Base-by-base conservation (phyloP, 2,888 invertebrate genomes). In the Eutolmus rufibarbis region DNA sequence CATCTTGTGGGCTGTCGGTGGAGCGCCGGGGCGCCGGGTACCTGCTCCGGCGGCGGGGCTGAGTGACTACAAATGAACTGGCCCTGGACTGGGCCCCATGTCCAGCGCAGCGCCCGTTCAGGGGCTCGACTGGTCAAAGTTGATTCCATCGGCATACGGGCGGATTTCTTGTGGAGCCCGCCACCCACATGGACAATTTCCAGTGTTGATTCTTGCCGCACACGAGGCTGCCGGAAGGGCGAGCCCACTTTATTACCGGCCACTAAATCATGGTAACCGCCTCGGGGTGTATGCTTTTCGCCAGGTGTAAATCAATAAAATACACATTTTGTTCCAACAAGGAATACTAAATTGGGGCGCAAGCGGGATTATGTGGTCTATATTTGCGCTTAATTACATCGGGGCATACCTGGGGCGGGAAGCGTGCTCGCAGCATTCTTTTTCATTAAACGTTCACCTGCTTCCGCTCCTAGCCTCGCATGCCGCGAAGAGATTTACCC, bases 301-400 rank as follows among this genome's bases (percentile, higher is more conserved):
- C 85, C 57, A 85, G 85, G 85, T 85, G 85, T 85, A 85, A 85
- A 85, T 85, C 85, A 85, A 85, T 85, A 85, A 74, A 85, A 85
- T 85, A 85, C 85, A 85, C 85, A 85, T 74, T 85, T 46, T n/a
- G 74, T 43, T 28, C 85, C 74, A 74, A 74, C 74, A 74, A 85
- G 46, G 85, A 85, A 85, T 85, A 85, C 40, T 85, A 85, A 85
- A 85, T 85, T 85, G 43, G 74, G 37, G 46, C 43, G 84, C 57
- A 74, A 28, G 37, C 40, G 34, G 37, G 82, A 82, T 82, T 81
- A 81, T 81, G 51, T 28, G 56, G 56, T 51, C 56, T 81, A 56
- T 46, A 76, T 81, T 81, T 56, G 31, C 31, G 46, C 51, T 56
- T 82, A 82, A 82, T 82, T 82, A 82, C 51, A 37, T n/a, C 34